Conservation (phyloP, 2,113 vertebrate species). For the Gallinago jamesoni region DNA sequence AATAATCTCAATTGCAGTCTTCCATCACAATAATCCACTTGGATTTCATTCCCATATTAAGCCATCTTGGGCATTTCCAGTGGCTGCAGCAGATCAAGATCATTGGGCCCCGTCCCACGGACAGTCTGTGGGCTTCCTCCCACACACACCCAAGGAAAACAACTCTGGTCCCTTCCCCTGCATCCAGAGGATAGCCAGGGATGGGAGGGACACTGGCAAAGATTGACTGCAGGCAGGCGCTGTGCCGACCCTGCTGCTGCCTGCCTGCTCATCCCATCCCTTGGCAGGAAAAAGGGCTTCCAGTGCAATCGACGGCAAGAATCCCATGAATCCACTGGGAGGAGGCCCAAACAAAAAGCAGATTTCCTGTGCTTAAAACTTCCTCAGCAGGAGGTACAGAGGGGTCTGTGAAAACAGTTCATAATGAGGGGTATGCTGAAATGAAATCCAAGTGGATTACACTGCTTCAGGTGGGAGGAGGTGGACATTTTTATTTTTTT, state of each 20-base stretch:
- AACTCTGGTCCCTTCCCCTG: background rate
- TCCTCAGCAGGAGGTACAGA: background rate
- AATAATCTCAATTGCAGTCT: rapidly evolving
- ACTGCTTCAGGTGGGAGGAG: background rate
- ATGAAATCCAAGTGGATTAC: background rate
- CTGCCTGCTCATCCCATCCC: background rate
- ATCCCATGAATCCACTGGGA: background rate
- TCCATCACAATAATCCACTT: background rate
- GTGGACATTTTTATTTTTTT: background rate
- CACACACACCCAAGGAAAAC: background rate
- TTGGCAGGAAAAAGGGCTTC: background rate
- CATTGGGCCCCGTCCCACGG: rapidly evolving
- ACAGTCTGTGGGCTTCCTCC: background rate
- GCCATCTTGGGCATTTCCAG: background rate
- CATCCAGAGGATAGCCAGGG: background rate
- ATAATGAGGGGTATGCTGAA: background rate
- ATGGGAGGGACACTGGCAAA: background rate
- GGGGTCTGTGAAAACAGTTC: background rate
- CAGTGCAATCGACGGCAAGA: background rate
- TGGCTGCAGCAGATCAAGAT: background rate
- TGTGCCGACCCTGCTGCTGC: background rate
- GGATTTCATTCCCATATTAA: background rate
- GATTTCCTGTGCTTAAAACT: background rate
- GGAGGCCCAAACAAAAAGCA: background rate
- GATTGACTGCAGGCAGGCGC: background rate